These are phyloP conservation scores for Quadriops clusia DNA, from an alignment of 2,888 invertebrate genomes.

Conservation along the genomic window DNA sequence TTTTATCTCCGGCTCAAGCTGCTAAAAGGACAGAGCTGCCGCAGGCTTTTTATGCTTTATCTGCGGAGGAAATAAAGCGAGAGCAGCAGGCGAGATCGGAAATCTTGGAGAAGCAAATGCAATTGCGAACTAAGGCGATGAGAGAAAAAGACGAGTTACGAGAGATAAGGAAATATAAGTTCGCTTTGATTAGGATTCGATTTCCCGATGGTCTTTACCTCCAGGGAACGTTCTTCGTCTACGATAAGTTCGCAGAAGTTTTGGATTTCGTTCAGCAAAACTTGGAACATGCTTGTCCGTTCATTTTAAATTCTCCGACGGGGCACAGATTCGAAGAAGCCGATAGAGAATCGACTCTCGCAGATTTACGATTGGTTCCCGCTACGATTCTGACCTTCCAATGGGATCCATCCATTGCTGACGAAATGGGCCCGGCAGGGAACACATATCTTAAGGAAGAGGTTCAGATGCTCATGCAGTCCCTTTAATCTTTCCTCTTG, in stretches of 20 bases:
- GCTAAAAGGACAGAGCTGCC: conserved; percentile 59
- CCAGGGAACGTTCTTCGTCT: conserved; percentile 83
- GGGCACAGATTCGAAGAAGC: conserved; percentile 54
- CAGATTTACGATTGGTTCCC: conserved; percentile 70
- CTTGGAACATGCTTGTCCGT: conserved; percentile 57
- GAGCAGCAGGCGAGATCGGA: conserved; percentile 68
- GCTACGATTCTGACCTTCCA: conserved; percentile 69
- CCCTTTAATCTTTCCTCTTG: too few species aligned
- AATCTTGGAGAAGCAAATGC: conserved; percentile 66
- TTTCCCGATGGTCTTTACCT: conserved; percentile 80
- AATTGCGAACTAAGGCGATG: conserved; percentile 90
- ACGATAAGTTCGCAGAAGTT: conserved; percentile 64
- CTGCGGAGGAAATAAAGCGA: conserved; percentile 70
- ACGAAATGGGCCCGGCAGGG: conserved; percentile 42
- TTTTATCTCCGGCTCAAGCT: conserved; percentile 68
- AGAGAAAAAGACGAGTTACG: conserved; percentile 77
- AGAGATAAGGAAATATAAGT: conserved; percentile 73
- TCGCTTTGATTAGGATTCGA: conserved; percentile 70
- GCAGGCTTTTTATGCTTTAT: conserved; percentile 69
- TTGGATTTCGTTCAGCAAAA: conserved; percentile 70
- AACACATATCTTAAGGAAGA: conserved; percentile 65
- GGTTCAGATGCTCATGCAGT: conserved; percentile 56
- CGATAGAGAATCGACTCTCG: conserved; percentile 60
- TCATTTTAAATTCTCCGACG: conserved; percentile 54
- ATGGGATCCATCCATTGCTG: conserved; percentile 46